Percentiles rank a stretch among this genome's conserved stretches.
Evolutionary conservation across 1,140 invertebrate species (phyloP).

Genomic region (Riptortus pedestris): DNA sequence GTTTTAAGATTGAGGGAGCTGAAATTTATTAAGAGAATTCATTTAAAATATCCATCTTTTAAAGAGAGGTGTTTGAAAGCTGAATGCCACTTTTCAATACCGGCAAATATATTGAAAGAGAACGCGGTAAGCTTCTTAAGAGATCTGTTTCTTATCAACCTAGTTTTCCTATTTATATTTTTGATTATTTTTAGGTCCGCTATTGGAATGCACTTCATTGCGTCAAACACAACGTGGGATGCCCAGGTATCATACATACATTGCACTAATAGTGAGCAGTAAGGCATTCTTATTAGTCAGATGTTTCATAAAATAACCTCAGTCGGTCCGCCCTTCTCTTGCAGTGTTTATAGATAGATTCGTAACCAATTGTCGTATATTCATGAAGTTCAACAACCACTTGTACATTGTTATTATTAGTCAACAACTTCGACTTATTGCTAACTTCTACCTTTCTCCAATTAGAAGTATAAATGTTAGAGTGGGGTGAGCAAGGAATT

Average conservation of each 20-base stretch:
- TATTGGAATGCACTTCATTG: constrained; percentile 18
- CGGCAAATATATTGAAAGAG: not conserved
- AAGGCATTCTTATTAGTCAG: no score
- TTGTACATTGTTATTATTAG: no score
- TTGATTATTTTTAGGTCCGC: constrained; percentile 4
- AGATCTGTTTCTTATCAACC: not conserved
- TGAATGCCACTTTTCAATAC: not conserved
- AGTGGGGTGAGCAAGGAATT: no score
- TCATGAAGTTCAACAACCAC: no score
- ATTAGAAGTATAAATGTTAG: no score
- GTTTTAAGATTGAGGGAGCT: not conserved
- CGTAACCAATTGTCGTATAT: no score
- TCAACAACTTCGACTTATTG: no score
- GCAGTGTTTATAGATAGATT: no score
- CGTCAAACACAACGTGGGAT: constrained; percentile 8
- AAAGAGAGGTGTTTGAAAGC: constrained; percentile 3
- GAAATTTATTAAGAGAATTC: not conserved
- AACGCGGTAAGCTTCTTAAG: not conserved
- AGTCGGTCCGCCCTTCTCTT: no score
- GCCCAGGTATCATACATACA: constrained; percentile 4
- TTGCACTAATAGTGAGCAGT: no score
- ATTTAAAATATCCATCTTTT: not conserved
- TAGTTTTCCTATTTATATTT: not conserved
- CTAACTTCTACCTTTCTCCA: no score
- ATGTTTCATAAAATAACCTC: no score